phyloP scores from a whole-genome alignment of 2,888 invertebrate species.

The Mimas tiliae region DNA sequence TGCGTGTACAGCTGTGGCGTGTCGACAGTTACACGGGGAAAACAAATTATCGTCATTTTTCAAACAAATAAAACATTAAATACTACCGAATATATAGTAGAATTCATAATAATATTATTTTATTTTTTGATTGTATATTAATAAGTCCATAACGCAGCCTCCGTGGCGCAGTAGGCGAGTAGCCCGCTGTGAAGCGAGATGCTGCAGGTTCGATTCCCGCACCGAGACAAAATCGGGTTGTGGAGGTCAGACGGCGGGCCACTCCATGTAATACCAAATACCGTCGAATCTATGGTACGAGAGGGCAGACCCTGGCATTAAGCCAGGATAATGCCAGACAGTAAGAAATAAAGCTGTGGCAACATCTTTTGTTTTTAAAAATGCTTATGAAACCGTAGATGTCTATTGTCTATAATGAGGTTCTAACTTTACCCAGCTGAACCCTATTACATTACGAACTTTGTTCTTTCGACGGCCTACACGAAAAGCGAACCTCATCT shows the following conservation, averaged over 20 bases:
- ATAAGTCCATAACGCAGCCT: not conserved
- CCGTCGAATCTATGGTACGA: too few relatives aligned
- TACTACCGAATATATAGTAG: not conserved
- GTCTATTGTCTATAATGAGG: slow-evolving; percentile 19
- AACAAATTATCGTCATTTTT: slow-evolving; percentile 4
- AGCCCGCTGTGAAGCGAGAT: too few relatives aligned
- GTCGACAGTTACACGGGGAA: not conserved
- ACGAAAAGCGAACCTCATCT: slow-evolving; percentile 4
- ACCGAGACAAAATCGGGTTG: too few relatives aligned
- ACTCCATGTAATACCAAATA: too few relatives aligned
- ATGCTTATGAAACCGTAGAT: slow-evolving; percentile 10
- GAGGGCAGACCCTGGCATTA: too few relatives aligned
- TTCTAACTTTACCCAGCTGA: slow-evolving; percentile 13
- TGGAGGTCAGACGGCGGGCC: too few relatives aligned
- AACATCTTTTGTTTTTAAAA: not conserved
- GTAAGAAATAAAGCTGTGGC: not conserved
- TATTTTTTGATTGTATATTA: too few relatives aligned
- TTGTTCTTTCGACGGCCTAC: slow-evolving; percentile 5
- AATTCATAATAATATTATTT: not conserved
- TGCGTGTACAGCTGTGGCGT: not conserved
- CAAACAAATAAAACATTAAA: not conserved
- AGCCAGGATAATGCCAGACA: not conserved
- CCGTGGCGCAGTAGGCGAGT: too few relatives aligned
- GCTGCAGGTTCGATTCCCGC: too few relatives aligned
- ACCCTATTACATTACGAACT: slow-evolving; percentile 26